These are phyloP conservation scores for Sorex maritimensis DNA, from an alignment of 2,797 vertebrate genomes.

Conservation along the genomic window DNA sequence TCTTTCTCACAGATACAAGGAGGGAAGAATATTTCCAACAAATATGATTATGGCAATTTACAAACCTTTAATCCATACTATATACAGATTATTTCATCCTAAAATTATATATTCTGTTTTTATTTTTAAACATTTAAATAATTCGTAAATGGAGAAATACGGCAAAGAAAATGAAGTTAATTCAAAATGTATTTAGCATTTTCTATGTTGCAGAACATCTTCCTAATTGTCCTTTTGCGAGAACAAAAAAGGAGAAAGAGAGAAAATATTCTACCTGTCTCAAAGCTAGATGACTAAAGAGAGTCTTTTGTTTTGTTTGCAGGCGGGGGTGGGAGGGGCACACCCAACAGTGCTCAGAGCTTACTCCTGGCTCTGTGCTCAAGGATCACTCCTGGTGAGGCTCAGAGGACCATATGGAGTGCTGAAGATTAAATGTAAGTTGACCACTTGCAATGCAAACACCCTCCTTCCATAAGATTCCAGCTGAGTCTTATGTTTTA, in stretches of 20 bases:
- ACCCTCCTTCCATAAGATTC: too few relatives aligned
- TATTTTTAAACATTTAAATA: constrained; percentile 16
- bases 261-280: not conserved
- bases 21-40: constrained; percentile 16
- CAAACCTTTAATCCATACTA: constrained; percentile 16
- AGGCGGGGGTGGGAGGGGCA: too few relatives aligned
- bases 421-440: too few relatives aligned
- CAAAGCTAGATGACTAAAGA: not conserved
- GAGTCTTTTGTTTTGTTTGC: not conserved
- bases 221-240: not conserved
- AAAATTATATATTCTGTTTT: not conserved
- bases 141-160: not conserved
- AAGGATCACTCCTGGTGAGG: too few relatives aligned
- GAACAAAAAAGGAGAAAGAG: not conserved
- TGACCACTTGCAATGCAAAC: too few relatives aligned
- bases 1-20: not conserved
- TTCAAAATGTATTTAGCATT: constrained; percentile 41
- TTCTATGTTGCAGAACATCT: not conserved
- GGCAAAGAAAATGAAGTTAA: not conserved
- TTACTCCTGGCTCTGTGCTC: too few relatives aligned
- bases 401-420: too few relatives aligned
- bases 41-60: not conserved
- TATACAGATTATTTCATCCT: not conserved
- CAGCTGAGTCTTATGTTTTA: too few relatives aligned
- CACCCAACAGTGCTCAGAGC: too few relatives aligned